Evolutionary conservation across 1,140 invertebrate species (phyloP), one percentile per base, ranked within the genome.

Genomic region (Halictus rubicundus): DNA sequence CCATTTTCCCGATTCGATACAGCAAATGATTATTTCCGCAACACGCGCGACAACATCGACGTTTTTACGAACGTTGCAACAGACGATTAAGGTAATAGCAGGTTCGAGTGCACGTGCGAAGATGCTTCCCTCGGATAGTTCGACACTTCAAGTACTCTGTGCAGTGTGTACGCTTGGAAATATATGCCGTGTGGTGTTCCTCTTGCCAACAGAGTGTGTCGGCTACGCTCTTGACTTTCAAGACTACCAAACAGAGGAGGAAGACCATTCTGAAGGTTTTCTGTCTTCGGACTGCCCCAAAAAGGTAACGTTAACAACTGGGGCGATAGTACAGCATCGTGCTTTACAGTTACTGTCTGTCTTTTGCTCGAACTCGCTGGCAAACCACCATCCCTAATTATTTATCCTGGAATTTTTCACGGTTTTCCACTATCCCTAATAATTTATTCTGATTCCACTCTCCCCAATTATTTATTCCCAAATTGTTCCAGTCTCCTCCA

Each of bases 141-240:
- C 77, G 83, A 85, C 84, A 86, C 61, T 79, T 68, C n/a, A 65
- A 16, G 12, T 82, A 79, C 37, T 46, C 10, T 46, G 42, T 12
- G 9, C 73, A 14, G 12, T 14, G 49, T 52, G 49, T 12, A 46
- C 10, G 14, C 21, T 63, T 49, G 71, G 42, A 59, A 64, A 64
- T 66, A 72, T 52, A 65, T 64, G 54, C 61, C 76, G 68, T 39
- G 81, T 70, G 72, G 66, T 88, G 87, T 78, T 88, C 87, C 37
- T 88, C 79, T 88, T 88, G 82, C 87, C 74, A 88, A 88, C 87
- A 80, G 73, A 88, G 84, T 88, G 87, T 88, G 71, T 88, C 87
- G 86, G 86, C 86, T 75, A 88, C 86, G 86, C 86, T 88, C 83
- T 84, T 86, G 86, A 85, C 84, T 86, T 86, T 88, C 86, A 86